Conservation (phyloP, 2,888 invertebrate species). For the Dexiosoma caninum region DNA sequence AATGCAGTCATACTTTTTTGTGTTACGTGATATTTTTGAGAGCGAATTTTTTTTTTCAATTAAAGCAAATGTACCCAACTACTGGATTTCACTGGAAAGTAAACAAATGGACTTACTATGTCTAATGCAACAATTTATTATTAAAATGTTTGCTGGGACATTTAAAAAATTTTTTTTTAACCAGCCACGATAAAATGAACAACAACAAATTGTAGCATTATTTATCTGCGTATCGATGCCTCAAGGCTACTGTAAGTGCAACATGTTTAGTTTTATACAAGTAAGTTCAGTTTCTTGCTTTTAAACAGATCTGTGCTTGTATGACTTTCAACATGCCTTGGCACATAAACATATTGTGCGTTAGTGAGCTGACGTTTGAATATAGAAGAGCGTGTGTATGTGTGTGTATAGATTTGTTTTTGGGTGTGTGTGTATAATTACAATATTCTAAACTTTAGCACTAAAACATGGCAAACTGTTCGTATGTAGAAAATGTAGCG, state of each 20-base stretch:
- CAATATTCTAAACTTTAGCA: not conserved
- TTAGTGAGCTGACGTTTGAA: slow-evolving; percentile 39
- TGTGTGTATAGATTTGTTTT: too few relatives aligned
- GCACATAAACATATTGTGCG: slow-evolving; percentile 23
- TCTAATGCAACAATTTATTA: too few relatives aligned
- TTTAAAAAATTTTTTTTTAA: slow-evolving; percentile 1
- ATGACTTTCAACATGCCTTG: not conserved
- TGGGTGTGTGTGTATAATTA: not conserved
- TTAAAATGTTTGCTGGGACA: slow-evolving; percentile 40
- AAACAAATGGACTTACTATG: too few relatives aligned
- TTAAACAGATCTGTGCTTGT: not conserved
- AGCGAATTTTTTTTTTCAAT: too few relatives aligned
- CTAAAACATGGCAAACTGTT: slow-evolving; percentile 36
- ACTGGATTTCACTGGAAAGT: too few relatives aligned
- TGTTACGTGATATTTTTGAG: too few relatives aligned
- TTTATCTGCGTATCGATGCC: slow-evolving; percentile 63
- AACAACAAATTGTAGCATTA: slow-evolving; percentile 62
- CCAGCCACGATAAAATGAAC: slow-evolving; percentile 41
- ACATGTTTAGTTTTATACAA: slow-evolving; percentile 49
- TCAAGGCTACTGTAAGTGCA: slow-evolving; percentile 64
- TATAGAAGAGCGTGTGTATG: slow-evolving; percentile 17
- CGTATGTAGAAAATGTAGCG: slow-evolving; percentile 44
- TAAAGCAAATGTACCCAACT: too few relatives aligned
- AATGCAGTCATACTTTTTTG: too few relatives aligned
- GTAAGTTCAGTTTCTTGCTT: not conserved